A percentile compares a stretch with the other conserved stretches of the same genome.
Evolutionary conservation across 2,888 invertebrate species (phyloP).

Genomic region (Hanleya hanleyi): DNA sequence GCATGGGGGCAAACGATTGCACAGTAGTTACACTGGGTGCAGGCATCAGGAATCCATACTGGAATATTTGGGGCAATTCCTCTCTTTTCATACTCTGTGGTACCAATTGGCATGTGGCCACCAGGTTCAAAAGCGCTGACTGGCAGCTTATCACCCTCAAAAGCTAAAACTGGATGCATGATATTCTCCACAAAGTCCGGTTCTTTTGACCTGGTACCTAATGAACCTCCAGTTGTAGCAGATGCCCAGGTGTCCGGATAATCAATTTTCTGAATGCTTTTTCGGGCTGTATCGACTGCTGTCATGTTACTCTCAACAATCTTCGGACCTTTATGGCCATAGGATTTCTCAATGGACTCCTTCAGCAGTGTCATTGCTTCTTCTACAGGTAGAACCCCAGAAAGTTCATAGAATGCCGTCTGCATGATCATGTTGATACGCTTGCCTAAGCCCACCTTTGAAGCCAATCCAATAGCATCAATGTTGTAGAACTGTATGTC

Average conservation of each 20-base stretch:
- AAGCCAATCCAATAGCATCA: conserved; percentile 36
- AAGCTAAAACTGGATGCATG: conserved; percentile 43
- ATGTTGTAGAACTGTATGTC: conserved; percentile 42
- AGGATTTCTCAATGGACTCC: conserved; percentile 34
- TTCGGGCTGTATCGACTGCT: conserved; percentile 37
- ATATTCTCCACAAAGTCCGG: conserved; percentile 40
- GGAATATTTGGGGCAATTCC: conserved; percentile 43
- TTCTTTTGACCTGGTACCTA: not conserved
- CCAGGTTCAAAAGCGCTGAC: conserved; percentile 44
- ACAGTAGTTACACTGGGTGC: conserved; percentile 46
- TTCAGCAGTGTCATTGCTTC: conserved; percentile 41
- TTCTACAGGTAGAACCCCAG: conserved; percentile 39
- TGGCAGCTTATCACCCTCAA: conserved; percentile 45
- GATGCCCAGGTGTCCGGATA: conserved; percentile 32
- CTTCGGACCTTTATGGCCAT: conserved; percentile 42
- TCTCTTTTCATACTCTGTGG: conserved; percentile 38
- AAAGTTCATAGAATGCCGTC: conserved; percentile 38
- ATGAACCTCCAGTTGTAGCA: conserved; percentile 3
- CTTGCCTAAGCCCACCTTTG: conserved; percentile 40
- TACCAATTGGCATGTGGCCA: conserved; percentile 42
- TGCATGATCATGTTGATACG: conserved; percentile 44
- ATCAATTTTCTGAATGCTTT: conserved; percentile 31
- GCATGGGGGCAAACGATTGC: conserved; percentile 47
- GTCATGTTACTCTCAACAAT: conserved; percentile 36
- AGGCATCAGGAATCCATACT: conserved; percentile 41